A percentile compares a stretch with the other conserved stretches of the same genome.
Evolutionary conservation across 2,113 vertebrate genomes (phyloP).

Genomic region (Rostratula benghalensis): DNA sequence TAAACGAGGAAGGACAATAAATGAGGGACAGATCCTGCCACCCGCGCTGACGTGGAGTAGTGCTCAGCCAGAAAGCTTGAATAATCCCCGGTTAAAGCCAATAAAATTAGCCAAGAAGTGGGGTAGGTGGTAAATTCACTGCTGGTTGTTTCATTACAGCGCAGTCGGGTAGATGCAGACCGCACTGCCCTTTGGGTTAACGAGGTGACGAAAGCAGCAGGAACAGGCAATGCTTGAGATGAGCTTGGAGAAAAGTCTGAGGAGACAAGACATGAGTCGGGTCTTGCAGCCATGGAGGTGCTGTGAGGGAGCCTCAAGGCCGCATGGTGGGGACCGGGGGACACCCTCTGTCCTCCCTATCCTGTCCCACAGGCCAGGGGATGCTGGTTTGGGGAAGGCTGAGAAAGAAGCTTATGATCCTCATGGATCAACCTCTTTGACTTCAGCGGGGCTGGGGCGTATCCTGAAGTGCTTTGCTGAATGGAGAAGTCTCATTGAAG

Average conservation of each 20-base stretch:
- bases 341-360: rapidly evolving
- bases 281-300: background rate
- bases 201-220: background rate
- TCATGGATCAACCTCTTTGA: background rate
- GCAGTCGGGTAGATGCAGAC: rapidly evolving
- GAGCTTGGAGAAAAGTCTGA: background rate
- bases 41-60: background rate
- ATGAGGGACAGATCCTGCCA: background rate
- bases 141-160: background rate
- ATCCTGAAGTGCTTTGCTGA: background rate
- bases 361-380: rapidly evolving
- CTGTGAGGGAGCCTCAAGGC: rapidly evolving
- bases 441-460: background rate
- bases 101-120: background rate
- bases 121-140: background rate
- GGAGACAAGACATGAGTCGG: rapidly evolving
- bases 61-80: background rate
- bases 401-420: background rate
- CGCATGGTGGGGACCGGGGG: rapidly evolving
- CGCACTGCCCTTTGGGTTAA: background rate
- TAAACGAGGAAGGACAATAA: background rate
- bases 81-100: background rate
- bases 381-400: rapidly evolving
- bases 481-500: background rate
- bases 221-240: background rate